Conservation (phyloP, 1,140 invertebrate species). For the Apis mellifera region DNA sequence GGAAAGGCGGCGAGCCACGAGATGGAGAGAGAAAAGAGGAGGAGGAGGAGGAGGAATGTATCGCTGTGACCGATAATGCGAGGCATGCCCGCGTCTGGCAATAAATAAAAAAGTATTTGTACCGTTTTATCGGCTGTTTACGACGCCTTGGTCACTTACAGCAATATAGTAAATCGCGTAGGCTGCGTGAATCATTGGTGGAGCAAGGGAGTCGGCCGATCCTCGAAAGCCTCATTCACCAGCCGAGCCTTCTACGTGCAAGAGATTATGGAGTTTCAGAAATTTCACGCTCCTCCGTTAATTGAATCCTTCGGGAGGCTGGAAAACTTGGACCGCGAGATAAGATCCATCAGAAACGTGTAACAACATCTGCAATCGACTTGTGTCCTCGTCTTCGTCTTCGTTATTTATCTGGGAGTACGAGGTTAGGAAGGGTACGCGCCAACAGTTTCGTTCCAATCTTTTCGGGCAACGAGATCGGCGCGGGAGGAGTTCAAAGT, state of each 20-base stretch:
- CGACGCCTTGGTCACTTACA: slow-evolving; percentile 60
- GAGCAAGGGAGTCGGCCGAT: slow-evolving; percentile 37
- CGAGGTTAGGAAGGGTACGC: not conserved
- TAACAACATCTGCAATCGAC: slow-evolving; percentile 39
- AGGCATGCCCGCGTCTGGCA: slow-evolving; percentile 34
- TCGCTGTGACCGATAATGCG: slow-evolving; percentile 53
- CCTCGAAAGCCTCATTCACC: slow-evolving; percentile 68
- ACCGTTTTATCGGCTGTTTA: slow-evolving; percentile 67
- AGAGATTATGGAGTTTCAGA: slow-evolving; percentile 46
- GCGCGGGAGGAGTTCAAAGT: too few relatives aligned
- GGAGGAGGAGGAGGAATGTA: slow-evolving; percentile 23
- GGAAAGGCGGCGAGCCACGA: not conserved
- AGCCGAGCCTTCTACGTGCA: slow-evolving; percentile 4
- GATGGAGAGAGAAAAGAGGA: not conserved
- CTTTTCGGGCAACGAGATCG: too few relatives aligned
- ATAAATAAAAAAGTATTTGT: slow-evolving; percentile 68
- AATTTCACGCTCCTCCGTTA: slow-evolving; percentile 45
- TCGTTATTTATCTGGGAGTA: slow-evolving; percentile 30
- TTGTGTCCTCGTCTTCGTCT: not conserved
- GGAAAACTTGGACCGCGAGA: slow-evolving; percentile 39
- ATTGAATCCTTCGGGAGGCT: slow-evolving; percentile 43
- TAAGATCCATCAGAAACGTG: slow-evolving; percentile 8
- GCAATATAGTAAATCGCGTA: slow-evolving; percentile 69
- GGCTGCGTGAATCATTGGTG: slow-evolving; percentile 70
- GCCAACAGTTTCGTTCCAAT: too few relatives aligned